These are phyloP conservation scores for Limnothrissa miodon DNA, from an alignment of 2,113 vertebrate genomes.

Conservation along the genomic window DNA sequence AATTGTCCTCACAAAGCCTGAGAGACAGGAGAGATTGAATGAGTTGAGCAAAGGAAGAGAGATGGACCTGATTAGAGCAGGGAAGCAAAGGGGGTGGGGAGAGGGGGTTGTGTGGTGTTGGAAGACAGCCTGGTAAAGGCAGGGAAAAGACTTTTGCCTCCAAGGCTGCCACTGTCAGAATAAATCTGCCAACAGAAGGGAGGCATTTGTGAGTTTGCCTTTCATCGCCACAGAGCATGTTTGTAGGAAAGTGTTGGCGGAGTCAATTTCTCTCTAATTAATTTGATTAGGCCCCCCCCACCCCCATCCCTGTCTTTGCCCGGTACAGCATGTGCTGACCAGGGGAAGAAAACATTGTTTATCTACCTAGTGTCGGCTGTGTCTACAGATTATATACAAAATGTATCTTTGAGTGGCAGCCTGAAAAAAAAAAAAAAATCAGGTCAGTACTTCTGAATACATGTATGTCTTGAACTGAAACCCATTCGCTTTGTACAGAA, in stretches of 20 bases:
- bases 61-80: neutral
- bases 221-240: slow-evolving; percentile 9
- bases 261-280: slow-evolving; percentile 18
- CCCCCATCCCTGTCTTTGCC: neutral
- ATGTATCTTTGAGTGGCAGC: neutral
- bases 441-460: neutral
- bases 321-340: neutral
- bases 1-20: neutral
- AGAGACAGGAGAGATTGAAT: neutral
- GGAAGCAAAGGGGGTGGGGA: neutral
- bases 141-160: neutral
- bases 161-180: neutral
- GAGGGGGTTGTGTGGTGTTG: neutral
- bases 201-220: slow-evolving; percentile 2
- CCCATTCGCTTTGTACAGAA: neutral
- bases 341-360: neutral
- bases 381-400: neutral
- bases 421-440: neutral
- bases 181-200: neutral
- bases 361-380: neutral
- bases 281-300: slow-evolving; percentile 20
- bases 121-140: neutral
- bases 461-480: neutral
- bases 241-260: slow-evolving; percentile 11
- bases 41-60: neutral